phyloP scores from a whole-genome alignment of 2,797 vertebrate genomes.

The Ptychadena robeensis region DNA sequence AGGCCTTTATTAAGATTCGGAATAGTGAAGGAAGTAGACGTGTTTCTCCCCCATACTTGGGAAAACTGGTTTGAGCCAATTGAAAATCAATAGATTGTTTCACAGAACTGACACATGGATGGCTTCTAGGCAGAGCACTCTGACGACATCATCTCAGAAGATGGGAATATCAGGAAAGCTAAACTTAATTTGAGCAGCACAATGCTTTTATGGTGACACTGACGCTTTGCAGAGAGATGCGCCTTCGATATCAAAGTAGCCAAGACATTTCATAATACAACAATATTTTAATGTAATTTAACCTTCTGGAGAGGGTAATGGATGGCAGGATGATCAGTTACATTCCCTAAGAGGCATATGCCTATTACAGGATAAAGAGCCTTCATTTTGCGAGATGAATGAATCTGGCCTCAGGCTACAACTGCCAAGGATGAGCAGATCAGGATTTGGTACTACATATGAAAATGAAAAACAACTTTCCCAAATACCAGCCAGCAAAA shows the following conservation, averaged over 20 bases:
- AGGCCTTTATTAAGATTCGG: slow-evolving; percentile 36
- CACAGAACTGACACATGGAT: slow-evolving; percentile 48
- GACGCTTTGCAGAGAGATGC: slow-evolving; percentile 9
- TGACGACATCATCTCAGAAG: slow-evolving; percentile 43
- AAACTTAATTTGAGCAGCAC: slow-evolving; percentile 47
- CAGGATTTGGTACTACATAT: slow-evolving; percentile 16
- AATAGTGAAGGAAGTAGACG: slow-evolving; percentile 8
- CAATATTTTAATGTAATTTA: slow-evolving; percentile 49
- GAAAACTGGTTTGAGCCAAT: slow-evolving; percentile 46
- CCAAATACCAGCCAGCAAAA: slow-evolving; percentile 27
- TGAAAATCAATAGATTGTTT: slow-evolving; percentile 54
- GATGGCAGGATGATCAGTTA: slow-evolving; percentile 32
- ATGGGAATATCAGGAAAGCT: slow-evolving; percentile 31
- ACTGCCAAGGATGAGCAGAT: slow-evolving; percentile 16
- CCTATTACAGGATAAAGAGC: slow-evolving; percentile 22
- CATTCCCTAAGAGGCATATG: slow-evolving; percentile 30
- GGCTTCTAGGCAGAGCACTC: slow-evolving; percentile 42
- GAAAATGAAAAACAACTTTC: slow-evolving; percentile 17
- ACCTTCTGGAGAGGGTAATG: slow-evolving; percentile 29
- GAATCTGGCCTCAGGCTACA: slow-evolving; percentile 18
- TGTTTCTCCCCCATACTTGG: slow-evolving; percentile 30
- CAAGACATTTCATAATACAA: slow-evolving; percentile 37
- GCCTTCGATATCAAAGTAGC: slow-evolving; percentile 14
- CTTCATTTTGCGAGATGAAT: slow-evolving; percentile 44
- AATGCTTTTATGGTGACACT: slow-evolving; percentile 28